Evolutionary conservation across 2,888 invertebrate species (phyloP).

Genomic region (Gisinianus flammeolus): DNA sequence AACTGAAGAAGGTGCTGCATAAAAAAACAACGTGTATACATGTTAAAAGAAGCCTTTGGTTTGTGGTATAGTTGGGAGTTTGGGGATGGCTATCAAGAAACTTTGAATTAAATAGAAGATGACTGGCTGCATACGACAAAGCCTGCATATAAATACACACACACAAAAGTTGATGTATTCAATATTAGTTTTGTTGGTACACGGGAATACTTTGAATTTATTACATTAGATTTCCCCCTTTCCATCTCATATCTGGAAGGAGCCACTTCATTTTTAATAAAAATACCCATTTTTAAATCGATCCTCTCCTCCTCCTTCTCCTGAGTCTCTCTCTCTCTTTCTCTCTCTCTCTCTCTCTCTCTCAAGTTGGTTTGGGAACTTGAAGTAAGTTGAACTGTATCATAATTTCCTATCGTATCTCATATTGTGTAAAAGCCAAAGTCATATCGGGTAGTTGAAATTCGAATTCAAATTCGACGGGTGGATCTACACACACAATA

Average conservation of each 20-base stretch:
- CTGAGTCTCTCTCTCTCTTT: constrained; percentile 7
- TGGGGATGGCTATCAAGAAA: too few species aligned
- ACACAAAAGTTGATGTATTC: not conserved
- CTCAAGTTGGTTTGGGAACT: not conserved
- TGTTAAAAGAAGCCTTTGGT: too few species aligned
- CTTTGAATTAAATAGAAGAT: too few species aligned
- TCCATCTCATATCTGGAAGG: constrained; percentile 26
- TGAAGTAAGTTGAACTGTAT: not conserved
- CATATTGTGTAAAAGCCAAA: too few species aligned
- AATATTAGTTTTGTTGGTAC: constrained; percentile 23
- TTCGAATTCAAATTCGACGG: not conserved
- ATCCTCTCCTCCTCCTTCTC: constrained; percentile 10
- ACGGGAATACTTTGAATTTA: constrained; percentile 19
- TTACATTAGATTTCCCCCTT: constrained; percentile 12
- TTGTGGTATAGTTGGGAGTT: too few species aligned
- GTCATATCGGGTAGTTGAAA: not conserved
- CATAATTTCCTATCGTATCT: not conserved
- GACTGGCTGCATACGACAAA: too few species aligned
- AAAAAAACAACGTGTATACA: too few species aligned
- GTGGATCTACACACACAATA: not conserved
- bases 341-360: constrained; percentile 9
- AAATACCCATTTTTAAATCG: constrained; percentile 35
- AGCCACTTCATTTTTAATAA: constrained; percentile 36
- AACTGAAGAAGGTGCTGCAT: too few species aligned
- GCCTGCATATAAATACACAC: not conserved